A percentile compares a stretch with the other conserved stretches of the same genome.
These are phyloP conservation scores for Prionailurus bengalensis DNA, from an alignment of 2,113 vertebrate species.

Conservation along the genomic window DNA sequence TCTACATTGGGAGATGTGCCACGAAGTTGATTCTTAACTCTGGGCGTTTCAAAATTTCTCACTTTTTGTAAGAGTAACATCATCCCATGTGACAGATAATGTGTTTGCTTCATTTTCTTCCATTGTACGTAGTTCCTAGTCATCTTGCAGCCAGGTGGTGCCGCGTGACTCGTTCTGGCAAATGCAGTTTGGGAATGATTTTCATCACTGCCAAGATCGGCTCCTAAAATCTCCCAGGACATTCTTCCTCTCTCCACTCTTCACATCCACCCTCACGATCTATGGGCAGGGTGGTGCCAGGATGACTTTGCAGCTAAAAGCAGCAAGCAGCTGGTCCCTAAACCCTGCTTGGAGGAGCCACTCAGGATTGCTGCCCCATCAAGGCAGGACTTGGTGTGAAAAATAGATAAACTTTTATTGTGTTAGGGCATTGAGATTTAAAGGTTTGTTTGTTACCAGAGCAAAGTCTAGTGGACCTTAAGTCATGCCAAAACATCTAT, in stretches of 20 bases:
- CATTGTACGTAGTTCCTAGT: neutral
- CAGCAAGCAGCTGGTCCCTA: neutral
- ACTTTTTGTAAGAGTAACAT: neutral
- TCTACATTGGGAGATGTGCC: neutral
- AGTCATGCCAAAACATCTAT: neutral
- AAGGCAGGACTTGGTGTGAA: neutral
- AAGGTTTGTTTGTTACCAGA: neutral
- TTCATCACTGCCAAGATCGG: neutral
- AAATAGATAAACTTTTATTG: neutral
- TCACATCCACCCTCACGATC: neutral
- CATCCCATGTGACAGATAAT: neutral
- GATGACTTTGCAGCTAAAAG: neutral
- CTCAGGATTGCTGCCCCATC: neutral
- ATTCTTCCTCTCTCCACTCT: neutral
- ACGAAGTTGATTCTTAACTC: neutral
- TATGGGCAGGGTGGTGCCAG: neutral
- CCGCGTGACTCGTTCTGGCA: neutral
- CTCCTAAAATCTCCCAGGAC: neutral
- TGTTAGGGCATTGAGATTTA: neutral
- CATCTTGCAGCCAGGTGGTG: neutral
- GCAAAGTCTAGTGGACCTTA: neutral
- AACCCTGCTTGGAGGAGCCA: neutral
- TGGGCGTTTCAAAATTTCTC: neutral
- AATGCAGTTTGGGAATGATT: neutral
- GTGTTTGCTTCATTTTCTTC: conserved; percentile 36